Base-by-base conservation (phyloP, 2,797 vertebrate species). In the Chelon labrosus region DNA sequence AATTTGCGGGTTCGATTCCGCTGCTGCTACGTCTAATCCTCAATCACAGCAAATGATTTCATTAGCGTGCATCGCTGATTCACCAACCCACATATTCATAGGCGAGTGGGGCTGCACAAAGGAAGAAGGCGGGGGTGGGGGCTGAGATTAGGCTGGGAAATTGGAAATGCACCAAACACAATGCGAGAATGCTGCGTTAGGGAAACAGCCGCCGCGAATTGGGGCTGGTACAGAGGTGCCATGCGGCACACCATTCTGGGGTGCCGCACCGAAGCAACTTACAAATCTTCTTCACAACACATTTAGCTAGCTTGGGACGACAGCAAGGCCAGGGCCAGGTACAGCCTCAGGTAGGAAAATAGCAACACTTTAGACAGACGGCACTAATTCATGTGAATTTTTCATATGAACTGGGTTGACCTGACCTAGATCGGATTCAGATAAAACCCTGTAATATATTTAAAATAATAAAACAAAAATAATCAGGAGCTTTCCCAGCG, bases 1-100 rank as follows among this genome's bases (percentile, higher is more conserved):
- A 89, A 88, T n/a, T 78, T 76, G 63, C 80, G 82, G 80, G 86
- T 89, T 93, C 25, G 69, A 79, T 89, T 88, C 66, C 47, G 50
- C 75, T 19, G 65, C 87, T 83, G 85, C 88, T 84, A 86, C 88
- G 89, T 92, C 88, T 91, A 90, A 91, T 93, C 92, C 87, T 88
- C 91, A 91, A 89, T 93, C 92, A 88, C 76, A 73, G 81, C 73
- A 84, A 90, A 84, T 91, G 76, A 89, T 91, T 91, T 92, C 80
- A 85, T 92, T 86, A 79, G 82, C 17, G 79, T 85, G 83, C 86
- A 82, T 80, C 74, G 53, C 75, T 79, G 83, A 83, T 89, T 91
- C 87, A 79, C 65, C 76, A 65, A 65, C 82, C 60, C 77, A 31
- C 7, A 77, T 80, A 83, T 88, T 85, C 58, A 89, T 64, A 76